Base-by-base conservation (phyloP, 1,140 invertebrate species). In the Ylistrum balloti region DNA sequence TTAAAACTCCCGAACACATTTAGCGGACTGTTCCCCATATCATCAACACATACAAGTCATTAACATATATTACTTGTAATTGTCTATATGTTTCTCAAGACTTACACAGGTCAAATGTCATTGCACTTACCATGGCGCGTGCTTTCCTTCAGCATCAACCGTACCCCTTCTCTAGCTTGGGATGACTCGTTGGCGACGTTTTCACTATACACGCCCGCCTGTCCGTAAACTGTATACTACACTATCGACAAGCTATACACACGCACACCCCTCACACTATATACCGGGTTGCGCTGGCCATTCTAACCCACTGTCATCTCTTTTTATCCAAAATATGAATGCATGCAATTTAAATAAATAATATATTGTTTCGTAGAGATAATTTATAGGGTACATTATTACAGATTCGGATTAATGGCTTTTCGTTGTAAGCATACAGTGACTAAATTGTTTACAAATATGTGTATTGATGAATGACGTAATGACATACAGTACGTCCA, bases 211-310 rank as follows among this genome's bases (percentile, higher is more conserved):
- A 74, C 56, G 22, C 56, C 56, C 56, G 56, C 2, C 56, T 74
- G 56, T 74, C 56, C 56, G 28, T 74, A 74, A 74, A 74, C 20
- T 74, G 56, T 74, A 74, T 74, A 74, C 56, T 17, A n/a, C 22
- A 28, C 22, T n/a, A 74, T 74, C 56, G 56, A 74, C 56, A 74
- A 22, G 1, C 41, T 45, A 45, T 45, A 45, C 41, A n/a, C 56
- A 28, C n/a, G 28, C 17, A 74, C 56, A 74, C 56, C n/a, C 45
- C n/a, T 28, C 56, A 74, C 22, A 28, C 56, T 28, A 74, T n/a
- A 74, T n/a, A 74, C 17, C n/a, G 22, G 9, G n/a, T n/a, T 5
- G 0, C 0, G 1, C 22, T 28, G 56, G 5, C 56, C 56, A 74
- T 28, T 74, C n/a, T 74, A 74, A 28, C 7, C 28, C 56, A 28